phyloP scores from a whole-genome alignment of 2,888 invertebrate species.

The Tenthredo notha region DNA sequence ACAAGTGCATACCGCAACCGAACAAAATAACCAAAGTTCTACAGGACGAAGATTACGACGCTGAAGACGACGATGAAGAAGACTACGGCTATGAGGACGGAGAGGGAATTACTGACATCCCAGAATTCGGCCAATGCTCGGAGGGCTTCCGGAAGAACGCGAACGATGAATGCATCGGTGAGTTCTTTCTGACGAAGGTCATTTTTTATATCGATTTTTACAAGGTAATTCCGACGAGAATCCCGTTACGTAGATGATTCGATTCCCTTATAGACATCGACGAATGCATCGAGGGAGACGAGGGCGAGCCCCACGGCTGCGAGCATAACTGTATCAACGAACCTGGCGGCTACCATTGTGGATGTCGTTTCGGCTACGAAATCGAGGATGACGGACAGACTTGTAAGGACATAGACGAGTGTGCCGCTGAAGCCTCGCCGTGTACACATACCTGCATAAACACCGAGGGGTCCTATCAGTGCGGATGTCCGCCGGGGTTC shows the following conservation, averaged over 20 bases:
- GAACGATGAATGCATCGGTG: conserved; percentile 77
- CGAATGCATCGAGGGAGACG: conserved; percentile 79
- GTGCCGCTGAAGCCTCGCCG: conserved; percentile 60
- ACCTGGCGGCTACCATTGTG: conserved; percentile 76
- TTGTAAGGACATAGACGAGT: conserved; percentile 75
- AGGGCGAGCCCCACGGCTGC: conserved; percentile 79
- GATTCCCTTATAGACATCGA: conserved; percentile 78
- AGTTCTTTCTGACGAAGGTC: conserved; percentile 55
- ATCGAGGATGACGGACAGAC: conserved; percentile 71
- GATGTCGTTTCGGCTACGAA: conserved; percentile 74
- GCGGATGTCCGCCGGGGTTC: conserved; percentile 79
- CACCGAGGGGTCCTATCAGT: conserved; percentile 72
- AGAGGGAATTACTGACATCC: conserved; percentile 68
- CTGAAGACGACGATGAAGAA: conserved; percentile 66
- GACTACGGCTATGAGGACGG: conserved; percentile 61
- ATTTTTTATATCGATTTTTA: neutral
- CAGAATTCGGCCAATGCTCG: conserved; percentile 70
- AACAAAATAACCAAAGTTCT: conserved; percentile 69
- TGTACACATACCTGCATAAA: conserved; percentile 72
- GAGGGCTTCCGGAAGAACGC: conserved; percentile 78
- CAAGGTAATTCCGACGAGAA: neutral
- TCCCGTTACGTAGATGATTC: neutral
- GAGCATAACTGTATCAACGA: conserved; percentile 79
- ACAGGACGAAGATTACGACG: conserved; percentile 70
- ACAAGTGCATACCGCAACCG: conserved; percentile 68